Evolutionary conservation across 2,888 invertebrate genomes (phyloP).

Genomic region (Mactromeris polynyma): DNA sequence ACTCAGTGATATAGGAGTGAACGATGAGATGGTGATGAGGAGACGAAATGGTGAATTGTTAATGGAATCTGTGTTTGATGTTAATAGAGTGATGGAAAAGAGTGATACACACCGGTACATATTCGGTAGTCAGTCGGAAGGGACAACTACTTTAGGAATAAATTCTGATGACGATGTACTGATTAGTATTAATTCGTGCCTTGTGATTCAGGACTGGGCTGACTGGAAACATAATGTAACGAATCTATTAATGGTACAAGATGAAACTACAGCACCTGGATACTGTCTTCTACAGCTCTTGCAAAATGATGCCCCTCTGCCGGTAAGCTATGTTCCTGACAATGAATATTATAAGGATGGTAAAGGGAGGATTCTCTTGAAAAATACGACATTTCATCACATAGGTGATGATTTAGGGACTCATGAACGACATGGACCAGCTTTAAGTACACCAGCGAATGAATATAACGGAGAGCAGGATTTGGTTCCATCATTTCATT

Average conservation of each 20-base stretch:
- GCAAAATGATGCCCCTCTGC: background rate
- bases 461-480: background rate
- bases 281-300: no score
- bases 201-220: slow-evolving; percentile 1
- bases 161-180: slow-evolving; percentile 8
- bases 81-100: background rate
- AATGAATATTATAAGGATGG: background rate
- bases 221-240: background rate
- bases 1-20: no score
- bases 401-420: background rate
- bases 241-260: slow-evolving; percentile 16
- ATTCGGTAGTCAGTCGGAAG: no score
- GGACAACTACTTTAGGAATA: slow-evolving; percentile 33
- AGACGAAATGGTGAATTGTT: background rate
- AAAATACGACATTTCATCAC: background rate
- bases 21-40: background rate
- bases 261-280: background rate
- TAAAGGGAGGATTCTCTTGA: background rate
- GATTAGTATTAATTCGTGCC: background rate
- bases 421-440: background rate
- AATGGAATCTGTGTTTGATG: background rate
- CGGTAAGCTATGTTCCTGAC: background rate
- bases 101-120: background rate
- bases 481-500: background rate
- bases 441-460: background rate